Evolutionary conservation across 2,797 vertebrate genomes (phyloP), one percentile per base, ranked within the genome.

Genomic region (Neosilurus mollespiculum): DNA sequence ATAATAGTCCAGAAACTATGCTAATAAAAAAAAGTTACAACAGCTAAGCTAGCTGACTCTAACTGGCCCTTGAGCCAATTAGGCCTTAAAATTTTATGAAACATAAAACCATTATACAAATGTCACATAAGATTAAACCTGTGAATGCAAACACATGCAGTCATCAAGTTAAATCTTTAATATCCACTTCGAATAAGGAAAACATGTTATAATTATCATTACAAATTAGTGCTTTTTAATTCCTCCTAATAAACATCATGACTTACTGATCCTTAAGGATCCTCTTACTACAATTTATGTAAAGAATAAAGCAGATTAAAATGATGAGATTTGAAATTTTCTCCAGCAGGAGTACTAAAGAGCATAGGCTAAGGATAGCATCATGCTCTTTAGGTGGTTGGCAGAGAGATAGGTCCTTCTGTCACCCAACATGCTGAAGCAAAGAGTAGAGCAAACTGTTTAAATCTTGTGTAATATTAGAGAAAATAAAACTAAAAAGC

Each of bases 341-440:
- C 22, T 18, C 37, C 59, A 64, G n/a, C 43, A 64, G 59, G 58
- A 78, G 4, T 34, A 64, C 14, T 6, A 51, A 5, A 64, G n/a
- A 51, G 43, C 37, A 78, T 15, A 26, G 37, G 59, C 59, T 14
- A 64, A 64, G 14, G 37, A 51, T 78, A 78, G 43, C 59, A 51
- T 78, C 61, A 78, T 51, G 64, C 76, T 49, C 34, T 26, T 64
- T 51, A 78, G 76, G 76, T 51, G 37, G 34, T 26, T 78, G 76
- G 59, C 59, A 78, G 64, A 11, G 12, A 26, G 18, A 51, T 18
- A 4, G 59, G 18, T 18, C 59, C 59, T 53, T 64, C 76, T 78
- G 76, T 78, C 76, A 78, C 59, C 61, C 59, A 26, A 20, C n/a
- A 64, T 65, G 43, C 37, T 49, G 59, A 49, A 61, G 56, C 56